Base-by-base conservation (phyloP, 1,140 invertebrate genomes). In the Drosophila mauritiana region DNA sequence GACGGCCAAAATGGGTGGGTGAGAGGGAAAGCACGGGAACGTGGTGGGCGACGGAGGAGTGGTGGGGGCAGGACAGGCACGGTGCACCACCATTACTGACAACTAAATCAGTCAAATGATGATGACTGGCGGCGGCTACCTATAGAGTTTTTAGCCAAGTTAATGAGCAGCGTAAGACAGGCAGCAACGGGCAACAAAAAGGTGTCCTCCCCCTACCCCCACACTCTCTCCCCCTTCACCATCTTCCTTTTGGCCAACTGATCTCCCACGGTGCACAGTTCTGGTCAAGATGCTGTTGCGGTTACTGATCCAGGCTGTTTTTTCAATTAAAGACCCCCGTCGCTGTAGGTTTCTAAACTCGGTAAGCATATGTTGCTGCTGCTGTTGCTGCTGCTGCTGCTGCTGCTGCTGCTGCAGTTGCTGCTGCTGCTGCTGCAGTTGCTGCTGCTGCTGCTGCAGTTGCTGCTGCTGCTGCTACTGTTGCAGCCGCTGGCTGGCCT, bases 111-210 rank as follows among this genome's bases (percentile, higher is more conserved):
- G 83, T 89, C 80, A 88, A 89, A 53, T 42, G 68, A 57, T 70
- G 67, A 69, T 53, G 58, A 25, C 40, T 37, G 13, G 34, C 36
- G 2, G 48, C 48, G 17, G 61, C 43, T 20, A 51, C 76, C 78
- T 74, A 89, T 89, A 72, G 84, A 89, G 84, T 84, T 89, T 78
- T 89, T 58, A 83, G 86, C 77, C 85, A 84, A 84, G 64, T 90
- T 89, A 89, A 89, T 89, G 77, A 89, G 84, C 80, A 52, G 68
- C 80, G 80, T 82, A 82, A 82, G 79, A 82, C 80, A 75, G 61
- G 80, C 75, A 85, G 73, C 74, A 12, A 39, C 37, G 39, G 34
- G 7, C 73, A 77, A 57, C 68, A 57, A 68, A 56, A 46, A 25
- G 57, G 56, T 25, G 52, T 25, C 7, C 37, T 2, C 7, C 31